phyloP scores from a whole-genome alignment of 2,113 vertebrate genomes.

The Oreotrochilus melanogaster region DNA sequence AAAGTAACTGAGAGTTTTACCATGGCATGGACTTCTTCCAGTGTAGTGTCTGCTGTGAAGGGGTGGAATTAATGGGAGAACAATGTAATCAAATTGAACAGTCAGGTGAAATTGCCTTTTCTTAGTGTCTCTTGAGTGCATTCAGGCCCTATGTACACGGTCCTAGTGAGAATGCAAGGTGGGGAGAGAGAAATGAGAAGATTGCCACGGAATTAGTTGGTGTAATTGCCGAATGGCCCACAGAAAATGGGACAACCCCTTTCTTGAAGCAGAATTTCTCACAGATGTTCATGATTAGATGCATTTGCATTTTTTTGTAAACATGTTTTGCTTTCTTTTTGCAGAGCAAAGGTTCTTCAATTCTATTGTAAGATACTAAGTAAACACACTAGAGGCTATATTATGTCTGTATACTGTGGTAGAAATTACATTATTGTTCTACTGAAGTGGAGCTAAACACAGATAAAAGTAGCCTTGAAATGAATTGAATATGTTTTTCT shows the following conservation, averaged over 20 bases:
- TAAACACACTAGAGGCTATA: neutral
- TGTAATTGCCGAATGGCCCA: neutral
- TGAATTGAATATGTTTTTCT: neutral
- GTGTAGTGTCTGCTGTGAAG: neutral
- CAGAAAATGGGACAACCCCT: neutral
- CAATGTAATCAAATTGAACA: neutral
- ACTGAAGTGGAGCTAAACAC: neutral
- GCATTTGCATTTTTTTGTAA: neutral
- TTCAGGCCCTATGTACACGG: accelerated
- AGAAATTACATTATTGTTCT: neutral
- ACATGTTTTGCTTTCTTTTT: neutral
- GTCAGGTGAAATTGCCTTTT: neutral
- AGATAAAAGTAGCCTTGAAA: neutral
- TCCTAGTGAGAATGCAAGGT: neutral
- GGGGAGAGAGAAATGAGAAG: neutral
- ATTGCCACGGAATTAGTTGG: neutral
- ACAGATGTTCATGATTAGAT: neutral
- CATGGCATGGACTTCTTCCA: neutral
- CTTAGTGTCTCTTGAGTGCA: neutral
- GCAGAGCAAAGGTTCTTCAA: neutral
- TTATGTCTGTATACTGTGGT: neutral
- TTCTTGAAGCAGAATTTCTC: neutral
- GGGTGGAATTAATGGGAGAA: neutral
- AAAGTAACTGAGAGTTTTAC: neutral
- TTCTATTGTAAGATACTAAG: neutral